phyloP scores from a whole-genome alignment of 2,888 invertebrate species.

The Balanococcus diminutus region DNA sequence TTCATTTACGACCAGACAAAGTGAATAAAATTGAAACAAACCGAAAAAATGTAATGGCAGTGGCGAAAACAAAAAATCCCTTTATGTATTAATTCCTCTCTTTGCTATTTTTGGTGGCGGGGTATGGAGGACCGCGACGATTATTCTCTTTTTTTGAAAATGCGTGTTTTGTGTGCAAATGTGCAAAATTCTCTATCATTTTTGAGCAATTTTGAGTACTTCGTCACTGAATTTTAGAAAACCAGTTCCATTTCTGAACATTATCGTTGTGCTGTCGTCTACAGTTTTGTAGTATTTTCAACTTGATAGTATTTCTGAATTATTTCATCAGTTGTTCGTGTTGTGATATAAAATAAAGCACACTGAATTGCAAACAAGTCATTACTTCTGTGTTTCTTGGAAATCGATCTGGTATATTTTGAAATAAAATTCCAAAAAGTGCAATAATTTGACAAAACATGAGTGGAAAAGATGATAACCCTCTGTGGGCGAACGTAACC shows the following conservation, averaged over 20 bases:
- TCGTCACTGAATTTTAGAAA: background rate
- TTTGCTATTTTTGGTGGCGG: too few species aligned
- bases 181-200: too few species aligned
- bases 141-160: background rate
- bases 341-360: background rate
- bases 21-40: too few species aligned
- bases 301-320: background rate
- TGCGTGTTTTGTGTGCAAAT: background rate
- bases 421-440: background rate
- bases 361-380: background rate
- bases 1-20: too few species aligned
- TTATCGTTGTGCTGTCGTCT: too few species aligned
- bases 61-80: too few species aligned
- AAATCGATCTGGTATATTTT: background rate
- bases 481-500: slow-evolving; percentile 42
- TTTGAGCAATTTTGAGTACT: background rate
- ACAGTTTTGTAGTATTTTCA: background rate
- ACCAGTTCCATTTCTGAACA: background rate
- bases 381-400: background rate
- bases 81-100: too few species aligned
- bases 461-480: slow-evolving; percentile 17
- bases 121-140: too few species aligned
- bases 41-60: too few species aligned
- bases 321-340: background rate
- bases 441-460: background rate